Evolutionary conservation across 2,113 vertebrate species (phyloP).

Genomic region (Cryptomyrus ogoouensis): DNA sequence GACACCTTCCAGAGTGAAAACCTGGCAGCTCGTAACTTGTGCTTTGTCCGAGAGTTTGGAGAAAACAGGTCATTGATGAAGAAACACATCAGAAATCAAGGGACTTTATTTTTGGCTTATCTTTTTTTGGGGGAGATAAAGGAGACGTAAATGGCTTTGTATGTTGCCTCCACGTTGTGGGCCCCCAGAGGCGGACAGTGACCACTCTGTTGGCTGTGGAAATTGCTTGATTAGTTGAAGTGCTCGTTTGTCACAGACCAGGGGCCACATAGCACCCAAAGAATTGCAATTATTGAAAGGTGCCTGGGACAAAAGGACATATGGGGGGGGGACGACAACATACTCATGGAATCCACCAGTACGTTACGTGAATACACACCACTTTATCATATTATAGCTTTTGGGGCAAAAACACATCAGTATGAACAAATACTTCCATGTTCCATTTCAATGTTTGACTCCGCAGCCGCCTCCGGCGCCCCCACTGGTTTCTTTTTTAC

Average conservation of each 20-base stretch:
- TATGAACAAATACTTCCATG: not conserved
- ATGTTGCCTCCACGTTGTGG: not conserved
- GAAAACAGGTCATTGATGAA: not conserved
- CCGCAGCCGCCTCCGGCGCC: not conserved
- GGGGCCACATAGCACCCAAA: not conserved
- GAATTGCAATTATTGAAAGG: not conserved
- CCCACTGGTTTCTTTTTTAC: constrained; percentile 20
- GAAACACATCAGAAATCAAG: not conserved
- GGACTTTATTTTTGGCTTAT: not conserved
- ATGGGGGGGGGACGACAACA: constrained; percentile 1
- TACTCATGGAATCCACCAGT: not conserved
- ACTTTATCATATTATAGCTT: not conserved
- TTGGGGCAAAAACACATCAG: not conserved
- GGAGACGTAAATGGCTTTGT: not conserved
- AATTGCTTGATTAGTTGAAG: not conserved
- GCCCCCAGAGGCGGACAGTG: not conserved
- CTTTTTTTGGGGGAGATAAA: not conserved
- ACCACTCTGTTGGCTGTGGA: not conserved
- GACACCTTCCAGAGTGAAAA: not conserved
- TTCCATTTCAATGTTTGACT: not conserved
- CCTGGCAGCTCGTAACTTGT: not conserved
- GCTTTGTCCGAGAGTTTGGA: not conserved
- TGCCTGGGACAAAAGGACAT: constrained; percentile 40
- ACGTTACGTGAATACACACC: not conserved
- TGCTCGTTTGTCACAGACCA: not conserved